These are phyloP conservation scores for Solea senegalensis DNA, from an alignment of 2,113 vertebrate species.

Conservation along the genomic window DNA sequence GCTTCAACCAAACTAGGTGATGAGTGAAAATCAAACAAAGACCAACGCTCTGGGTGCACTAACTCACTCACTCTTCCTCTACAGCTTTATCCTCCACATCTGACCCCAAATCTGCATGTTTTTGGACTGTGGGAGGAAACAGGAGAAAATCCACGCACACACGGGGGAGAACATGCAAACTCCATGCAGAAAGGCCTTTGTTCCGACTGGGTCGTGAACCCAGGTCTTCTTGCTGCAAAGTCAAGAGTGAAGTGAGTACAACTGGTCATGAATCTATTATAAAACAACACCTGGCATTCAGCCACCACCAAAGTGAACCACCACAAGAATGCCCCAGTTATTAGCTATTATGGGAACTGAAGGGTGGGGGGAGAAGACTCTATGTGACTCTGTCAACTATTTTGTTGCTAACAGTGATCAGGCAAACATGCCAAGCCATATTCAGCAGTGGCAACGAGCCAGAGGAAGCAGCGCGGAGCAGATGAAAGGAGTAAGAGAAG, in stretches of 20 bases:
- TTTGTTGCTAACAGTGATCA: neutral
- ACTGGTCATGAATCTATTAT: neutral
- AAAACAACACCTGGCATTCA: constrained; percentile 11
- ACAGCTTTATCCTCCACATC: too few relatives aligned
- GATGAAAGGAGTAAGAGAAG: too few relatives aligned
- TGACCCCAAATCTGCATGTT: too few relatives aligned
- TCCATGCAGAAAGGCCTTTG: too few relatives aligned
- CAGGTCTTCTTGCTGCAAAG: too few relatives aligned
- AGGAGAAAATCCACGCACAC: too few relatives aligned
- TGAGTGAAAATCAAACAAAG: neutral
- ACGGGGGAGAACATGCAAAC: too few relatives aligned
- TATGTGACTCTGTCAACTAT: neutral
- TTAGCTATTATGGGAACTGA: constrained; percentile 27
- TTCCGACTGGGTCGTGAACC: too few relatives aligned
- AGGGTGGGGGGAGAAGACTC: neutral
- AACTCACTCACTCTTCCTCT: too few relatives aligned
- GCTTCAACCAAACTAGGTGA: neutral
- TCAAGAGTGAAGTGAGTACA: neutral
- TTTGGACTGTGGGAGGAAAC: too few relatives aligned
- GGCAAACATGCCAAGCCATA: neutral
- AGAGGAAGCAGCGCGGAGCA: too few relatives aligned
- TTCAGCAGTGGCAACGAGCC: neutral
- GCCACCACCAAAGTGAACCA: constrained; percentile 40
- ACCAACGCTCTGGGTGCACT: too few relatives aligned
- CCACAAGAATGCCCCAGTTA: constrained; percentile 35